phyloP scores from a whole-genome alignment of 2,888 invertebrate species.

The Drosophila parthenogenetica region DNA sequence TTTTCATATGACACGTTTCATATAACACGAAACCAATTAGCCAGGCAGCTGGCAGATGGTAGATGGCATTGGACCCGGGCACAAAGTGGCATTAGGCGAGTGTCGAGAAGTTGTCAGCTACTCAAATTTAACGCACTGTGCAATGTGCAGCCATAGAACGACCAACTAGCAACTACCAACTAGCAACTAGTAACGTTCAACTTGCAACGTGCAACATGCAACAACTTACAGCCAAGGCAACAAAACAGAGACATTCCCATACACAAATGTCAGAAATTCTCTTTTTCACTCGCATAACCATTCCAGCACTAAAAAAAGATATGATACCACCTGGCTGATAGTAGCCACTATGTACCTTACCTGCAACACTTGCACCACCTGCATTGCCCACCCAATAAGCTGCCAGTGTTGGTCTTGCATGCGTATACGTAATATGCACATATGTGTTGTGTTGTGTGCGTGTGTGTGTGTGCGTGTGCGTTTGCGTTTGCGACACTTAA shows the following conservation, averaged over 20 bases:
- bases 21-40: conserved; percentile 62
- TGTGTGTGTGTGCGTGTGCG: conserved; percentile 1
- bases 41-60: conserved; percentile 28
- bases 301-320: conserved; percentile 19
- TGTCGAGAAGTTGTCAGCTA: conserved; percentile 61
- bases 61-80: conserved; percentile 13
- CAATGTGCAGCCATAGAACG: conserved; percentile 19
- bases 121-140: conserved; percentile 64
- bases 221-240: conserved; percentile 31
- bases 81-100: conserved; percentile 29
- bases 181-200: conserved; percentile 22
- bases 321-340: conserved; percentile 19
- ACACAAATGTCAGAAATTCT: conserved; percentile 46
- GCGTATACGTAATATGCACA: conserved; percentile 7
- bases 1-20: conserved; percentile 46
- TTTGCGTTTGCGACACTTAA: conserved; percentile 34
- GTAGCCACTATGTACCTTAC: background rate
- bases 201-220: conserved; percentile 36
- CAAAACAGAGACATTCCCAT: conserved; percentile 1
- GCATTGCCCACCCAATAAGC: background rate
- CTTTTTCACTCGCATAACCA: conserved; percentile 21
- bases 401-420: background rate
- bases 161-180: too few relatives aligned
- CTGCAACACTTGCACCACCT: background rate
- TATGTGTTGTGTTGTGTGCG: conserved; percentile 2